These are phyloP conservation scores for Gari tellinella DNA, from an alignment of 2,888 invertebrate genomes.

Conservation along the genomic window DNA sequence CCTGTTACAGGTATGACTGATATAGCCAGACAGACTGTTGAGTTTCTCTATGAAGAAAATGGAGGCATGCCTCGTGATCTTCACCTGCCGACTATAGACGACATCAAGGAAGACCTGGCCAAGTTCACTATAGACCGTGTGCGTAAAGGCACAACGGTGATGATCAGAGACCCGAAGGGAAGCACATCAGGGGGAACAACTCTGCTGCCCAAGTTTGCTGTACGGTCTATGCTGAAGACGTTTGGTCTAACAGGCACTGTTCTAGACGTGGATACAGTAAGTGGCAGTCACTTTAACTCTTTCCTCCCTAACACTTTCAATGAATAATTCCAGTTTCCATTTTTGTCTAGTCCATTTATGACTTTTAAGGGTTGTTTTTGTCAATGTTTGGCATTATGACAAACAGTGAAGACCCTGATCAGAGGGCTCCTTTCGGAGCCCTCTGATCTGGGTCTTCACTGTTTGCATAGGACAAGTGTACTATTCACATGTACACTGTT, in stretches of 20 bases:
- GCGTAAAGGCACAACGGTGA: constrained; percentile 83
- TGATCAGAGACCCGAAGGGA: constrained; percentile 75
- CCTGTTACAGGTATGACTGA: constrained; percentile 82
- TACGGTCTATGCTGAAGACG: constrained; percentile 83
- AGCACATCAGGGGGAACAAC: constrained; percentile 69
- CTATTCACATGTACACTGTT: too few relatives aligned
- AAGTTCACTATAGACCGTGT: constrained; percentile 84
- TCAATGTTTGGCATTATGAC: too few relatives aligned
- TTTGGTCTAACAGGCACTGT: constrained; percentile 84
- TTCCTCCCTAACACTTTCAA: too few relatives aligned
- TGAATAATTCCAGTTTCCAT: too few relatives aligned
- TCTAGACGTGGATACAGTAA: constrained; percentile 83
- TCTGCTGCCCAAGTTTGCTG: constrained; percentile 82
- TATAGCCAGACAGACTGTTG: constrained; percentile 84
- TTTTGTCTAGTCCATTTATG: too few relatives aligned
- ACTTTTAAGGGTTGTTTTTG: too few relatives aligned
- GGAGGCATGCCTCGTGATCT: constrained; percentile 84
- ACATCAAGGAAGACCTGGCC: constrained; percentile 84
- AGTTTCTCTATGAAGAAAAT: constrained; percentile 84
- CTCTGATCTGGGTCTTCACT: too few relatives aligned
- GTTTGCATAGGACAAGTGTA: too few relatives aligned
- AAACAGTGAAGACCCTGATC: too few relatives aligned
- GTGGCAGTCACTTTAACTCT: neutral
- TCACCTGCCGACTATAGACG: constrained; percentile 84
- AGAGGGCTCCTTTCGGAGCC: too few relatives aligned